phyloP scores from a whole-genome alignment of 2,113 vertebrate species.

The Barbus barbus region DNA sequence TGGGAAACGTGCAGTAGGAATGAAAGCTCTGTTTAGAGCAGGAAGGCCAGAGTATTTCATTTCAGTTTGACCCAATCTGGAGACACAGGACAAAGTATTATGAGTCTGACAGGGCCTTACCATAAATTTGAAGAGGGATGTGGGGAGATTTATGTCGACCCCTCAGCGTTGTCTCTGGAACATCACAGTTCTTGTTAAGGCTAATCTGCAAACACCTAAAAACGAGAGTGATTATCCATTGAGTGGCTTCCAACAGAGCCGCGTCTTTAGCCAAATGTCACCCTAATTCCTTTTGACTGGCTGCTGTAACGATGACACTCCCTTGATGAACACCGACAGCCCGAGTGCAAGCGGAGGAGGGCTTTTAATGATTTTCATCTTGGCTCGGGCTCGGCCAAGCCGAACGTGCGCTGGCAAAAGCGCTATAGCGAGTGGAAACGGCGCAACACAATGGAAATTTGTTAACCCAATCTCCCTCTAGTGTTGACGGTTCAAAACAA shows the following conservation, averaged over 20 bases:
- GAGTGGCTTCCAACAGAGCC: conserved; percentile 21
- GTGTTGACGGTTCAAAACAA: conserved; percentile 20
- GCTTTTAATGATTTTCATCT: conserved; percentile 24
- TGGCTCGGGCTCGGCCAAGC: conserved; percentile 1
- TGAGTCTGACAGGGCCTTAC: background rate
- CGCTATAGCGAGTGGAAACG: background rate
- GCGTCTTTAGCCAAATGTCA: conserved; percentile 38
- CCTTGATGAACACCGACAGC: conserved; percentile 34
- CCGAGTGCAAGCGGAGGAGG: background rate
- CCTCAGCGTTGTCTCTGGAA: background rate
- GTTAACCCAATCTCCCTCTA: conserved; percentile 18
- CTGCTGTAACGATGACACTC: conserved; percentile 31
- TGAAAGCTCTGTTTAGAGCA: background rate
- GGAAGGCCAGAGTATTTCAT: background rate
- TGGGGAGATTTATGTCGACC: background rate
- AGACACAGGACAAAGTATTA: background rate
- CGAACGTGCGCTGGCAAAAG: conserved; percentile 10
- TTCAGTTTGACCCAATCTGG: background rate
- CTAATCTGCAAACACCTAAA: conserved; percentile 32
- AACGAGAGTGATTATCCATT: conserved; percentile 23
- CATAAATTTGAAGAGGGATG: background rate
- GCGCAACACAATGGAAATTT: background rate
- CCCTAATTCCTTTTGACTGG: conserved; percentile 38
- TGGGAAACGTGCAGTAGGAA: background rate
- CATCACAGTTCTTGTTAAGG: conserved; percentile 27